A percentile compares a stretch with the other conserved stretches of the same genome.
These are phyloP conservation scores for Centropus bengalensis DNA, from an alignment of 2,113 vertebrate species.

Conservation along the genomic window DNA sequence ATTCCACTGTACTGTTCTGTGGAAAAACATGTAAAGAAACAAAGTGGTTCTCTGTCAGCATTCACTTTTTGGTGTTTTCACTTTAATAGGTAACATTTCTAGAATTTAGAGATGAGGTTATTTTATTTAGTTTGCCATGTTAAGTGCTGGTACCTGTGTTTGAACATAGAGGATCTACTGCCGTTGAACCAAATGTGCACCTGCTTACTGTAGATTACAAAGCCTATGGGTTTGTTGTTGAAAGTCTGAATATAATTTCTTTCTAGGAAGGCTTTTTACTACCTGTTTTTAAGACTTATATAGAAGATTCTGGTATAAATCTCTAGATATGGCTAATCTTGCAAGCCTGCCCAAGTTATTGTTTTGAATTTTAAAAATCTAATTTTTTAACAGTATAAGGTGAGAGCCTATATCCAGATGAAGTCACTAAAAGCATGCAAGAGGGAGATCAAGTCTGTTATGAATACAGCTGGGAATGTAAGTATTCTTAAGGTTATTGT, in stretches of 20 bases:
- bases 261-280: not conserved
- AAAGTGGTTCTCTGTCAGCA: not conserved
- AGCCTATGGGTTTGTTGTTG: not conserved
- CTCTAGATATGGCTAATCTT: not conserved
- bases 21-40: not conserved
- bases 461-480: conserved; percentile 98
- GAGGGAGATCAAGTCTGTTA: conserved; percentile 98
- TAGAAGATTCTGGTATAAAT: not conserved
- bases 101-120: not conserved
- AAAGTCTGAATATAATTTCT: not conserved
- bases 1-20: not conserved
- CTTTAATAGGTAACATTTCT: not conserved
- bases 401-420: conserved; percentile 97
- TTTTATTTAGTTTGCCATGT: not conserved
- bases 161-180: not conserved
- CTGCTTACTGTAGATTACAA: not conserved
- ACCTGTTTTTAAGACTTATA: not conserved
- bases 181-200: not conserved
- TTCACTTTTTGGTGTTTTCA: not conserved
- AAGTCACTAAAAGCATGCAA: conserved; percentile 98
- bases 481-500: conserved; percentile 68
- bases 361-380: not conserved
- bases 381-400: conserved; percentile 88
- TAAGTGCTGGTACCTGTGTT: not conserved
- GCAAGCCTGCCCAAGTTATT: not conserved